Evolutionary conservation across 2,113 vertebrate genomes (phyloP).

Genomic region (Aplodontia rufa): DNA sequence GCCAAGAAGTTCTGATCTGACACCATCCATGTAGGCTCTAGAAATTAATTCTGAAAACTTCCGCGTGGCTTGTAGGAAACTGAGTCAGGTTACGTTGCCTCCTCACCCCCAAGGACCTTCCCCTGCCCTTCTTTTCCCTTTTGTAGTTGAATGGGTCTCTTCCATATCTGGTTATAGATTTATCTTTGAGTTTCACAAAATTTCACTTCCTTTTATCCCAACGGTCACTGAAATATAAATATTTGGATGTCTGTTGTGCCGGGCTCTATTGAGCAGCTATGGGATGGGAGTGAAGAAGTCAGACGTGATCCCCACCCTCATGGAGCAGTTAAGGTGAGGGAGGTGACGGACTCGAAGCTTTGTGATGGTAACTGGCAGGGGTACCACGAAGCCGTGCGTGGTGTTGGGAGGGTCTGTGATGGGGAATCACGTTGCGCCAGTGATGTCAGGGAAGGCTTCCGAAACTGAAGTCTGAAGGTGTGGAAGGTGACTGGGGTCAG

Average conservation of each 20-base stretch:
- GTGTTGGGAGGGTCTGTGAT: background rate
- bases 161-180: background rate
- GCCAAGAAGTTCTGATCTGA: background rate
- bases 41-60: background rate
- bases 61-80: background rate
- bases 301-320: accelerated
- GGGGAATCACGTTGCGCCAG: accelerated
- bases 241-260: background rate
- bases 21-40: accelerated
- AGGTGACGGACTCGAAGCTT: background rate
- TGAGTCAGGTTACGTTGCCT: background rate
- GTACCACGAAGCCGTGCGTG: background rate
- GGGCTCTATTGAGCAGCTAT: background rate
- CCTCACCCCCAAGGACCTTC: background rate
- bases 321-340: background rate
- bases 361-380: background rate
- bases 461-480: background rate
- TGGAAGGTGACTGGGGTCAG: background rate
- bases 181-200: background rate
- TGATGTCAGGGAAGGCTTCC: background rate
- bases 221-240: background rate
- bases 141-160: background rate
- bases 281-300: background rate
- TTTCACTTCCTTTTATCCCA: background rate
- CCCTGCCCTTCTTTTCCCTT: background rate